These are phyloP conservation scores for Toxotes chatareus DNA, from an alignment of 2,113 vertebrate genomes.

Conservation along the genomic window DNA sequence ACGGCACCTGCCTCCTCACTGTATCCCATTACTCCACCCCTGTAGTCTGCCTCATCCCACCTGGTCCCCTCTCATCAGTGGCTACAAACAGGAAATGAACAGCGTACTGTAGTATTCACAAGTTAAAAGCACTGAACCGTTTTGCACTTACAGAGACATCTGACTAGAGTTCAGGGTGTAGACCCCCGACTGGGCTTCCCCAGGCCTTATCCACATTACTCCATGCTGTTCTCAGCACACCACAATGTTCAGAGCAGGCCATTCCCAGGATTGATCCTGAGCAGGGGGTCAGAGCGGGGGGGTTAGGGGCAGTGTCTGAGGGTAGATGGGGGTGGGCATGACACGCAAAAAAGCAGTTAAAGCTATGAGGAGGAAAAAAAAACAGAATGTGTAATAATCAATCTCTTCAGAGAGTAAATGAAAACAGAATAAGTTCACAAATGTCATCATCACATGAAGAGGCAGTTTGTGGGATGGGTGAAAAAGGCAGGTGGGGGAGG, in stretches of 20 bases:
- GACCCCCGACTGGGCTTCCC: slow-evolving; percentile 59
- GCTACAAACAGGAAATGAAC: slow-evolving; percentile 74
- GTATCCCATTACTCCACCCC: slow-evolving; percentile 40
- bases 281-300: slow-evolving; percentile 56
- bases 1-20: slow-evolving; percentile 48
- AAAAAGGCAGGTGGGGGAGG: slow-evolving; percentile 47
- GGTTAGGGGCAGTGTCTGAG: slow-evolving; percentile 44
- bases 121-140: slow-evolving; percentile 81
- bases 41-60: slow-evolving; percentile 64
- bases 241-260: slow-evolving; percentile 83
- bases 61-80: slow-evolving; percentile 70
- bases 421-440: slow-evolving; percentile 59
- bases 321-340: slow-evolving; percentile 41
- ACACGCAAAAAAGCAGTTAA: slow-evolving; percentile 74
- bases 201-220: slow-evolving; percentile 81
- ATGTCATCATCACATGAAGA: slow-evolving; percentile 65
- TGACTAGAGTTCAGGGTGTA: slow-evolving; percentile 63
- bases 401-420: slow-evolving; percentile 66
- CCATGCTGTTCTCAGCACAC: slow-evolving; percentile 84
- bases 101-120: slow-evolving; percentile 69
- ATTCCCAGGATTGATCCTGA: slow-evolving; percentile 68
- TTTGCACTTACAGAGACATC: slow-evolving; percentile 77
- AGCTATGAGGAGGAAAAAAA: slow-evolving; percentile 65
- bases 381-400: slow-evolving; percentile 43
- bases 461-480: slow-evolving; percentile 54